phyloP scores from a whole-genome alignment of 1,140 invertebrate species.

The Drosophila bocqueti region DNA sequence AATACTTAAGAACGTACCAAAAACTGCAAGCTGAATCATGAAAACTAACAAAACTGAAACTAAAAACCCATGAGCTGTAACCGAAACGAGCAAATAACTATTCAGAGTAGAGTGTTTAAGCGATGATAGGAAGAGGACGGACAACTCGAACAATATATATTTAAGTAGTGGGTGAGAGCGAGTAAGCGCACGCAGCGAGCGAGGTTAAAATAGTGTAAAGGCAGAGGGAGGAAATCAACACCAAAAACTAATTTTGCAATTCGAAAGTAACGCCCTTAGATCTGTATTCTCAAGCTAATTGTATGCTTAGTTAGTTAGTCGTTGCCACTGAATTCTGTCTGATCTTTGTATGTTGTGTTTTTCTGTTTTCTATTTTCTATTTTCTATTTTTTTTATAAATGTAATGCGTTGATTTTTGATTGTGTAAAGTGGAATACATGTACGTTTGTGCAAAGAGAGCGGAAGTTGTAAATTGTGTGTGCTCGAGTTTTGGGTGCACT shows the following conservation, averaged over 20 bases:
- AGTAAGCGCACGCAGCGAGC: constrained; percentile 24
- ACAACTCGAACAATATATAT: constrained; percentile 41
- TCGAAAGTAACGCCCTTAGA: constrained; percentile 37
- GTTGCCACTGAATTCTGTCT: constrained; percentile 56
- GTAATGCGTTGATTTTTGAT: constrained; percentile 46
- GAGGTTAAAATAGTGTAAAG: constrained; percentile 30
- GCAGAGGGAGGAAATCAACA: constrained; percentile 48
- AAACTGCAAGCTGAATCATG: constrained; percentile 53
- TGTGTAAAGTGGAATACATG: constrained; percentile 36
- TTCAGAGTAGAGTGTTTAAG: constrained; percentile 45
- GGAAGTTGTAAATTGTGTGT: constrained; percentile 50
- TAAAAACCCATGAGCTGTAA: constrained; percentile 56
- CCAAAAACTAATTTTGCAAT: constrained; percentile 58
- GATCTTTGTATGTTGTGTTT: constrained; percentile 54
- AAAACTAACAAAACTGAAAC: constrained; percentile 36
- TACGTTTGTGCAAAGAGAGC: constrained; percentile 16
- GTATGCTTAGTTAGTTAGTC: constrained; percentile 41
- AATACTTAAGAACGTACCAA: constrained; percentile 81
- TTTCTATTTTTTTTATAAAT: constrained; percentile 56
- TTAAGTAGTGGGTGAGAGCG: constrained; percentile 32
- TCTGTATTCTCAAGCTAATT: constrained; percentile 35
- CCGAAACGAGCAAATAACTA: constrained; percentile 59
- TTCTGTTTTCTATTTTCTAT: constrained; percentile 26
- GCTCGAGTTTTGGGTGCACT: constrained; percentile 50
- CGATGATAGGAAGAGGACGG: constrained; percentile 24